These are phyloP conservation scores for Microtus montanus DNA, from an alignment of 2,113 vertebrate species.

Conservation along the genomic window DNA sequence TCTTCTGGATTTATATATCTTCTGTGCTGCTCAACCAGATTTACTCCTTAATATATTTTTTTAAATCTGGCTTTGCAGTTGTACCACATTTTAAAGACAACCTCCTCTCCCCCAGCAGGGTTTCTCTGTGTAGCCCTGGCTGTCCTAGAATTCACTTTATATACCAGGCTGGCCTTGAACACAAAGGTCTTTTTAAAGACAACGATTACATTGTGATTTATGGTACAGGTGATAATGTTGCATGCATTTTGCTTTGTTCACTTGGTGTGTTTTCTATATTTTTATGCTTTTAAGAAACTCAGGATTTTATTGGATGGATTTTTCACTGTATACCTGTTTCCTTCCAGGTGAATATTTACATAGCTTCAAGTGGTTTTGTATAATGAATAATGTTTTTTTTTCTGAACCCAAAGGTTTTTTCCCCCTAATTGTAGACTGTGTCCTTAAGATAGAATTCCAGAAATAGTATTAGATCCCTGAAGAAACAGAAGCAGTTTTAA, in stretches of 20 bases:
- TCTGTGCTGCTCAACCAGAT: background rate
- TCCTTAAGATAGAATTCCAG: constrained; percentile 65
- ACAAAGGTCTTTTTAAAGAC: background rate
- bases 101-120: background rate
- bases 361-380: constrained; percentile 58
- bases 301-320: constrained; percentile 37
- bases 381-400: constrained; percentile 67
- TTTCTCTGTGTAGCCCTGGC: background rate
- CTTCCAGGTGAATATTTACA: constrained; percentile 61
- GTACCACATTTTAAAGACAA: background rate
- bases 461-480: constrained; percentile 68
- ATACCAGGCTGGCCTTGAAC: no score
- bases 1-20: background rate
- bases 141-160: no score
- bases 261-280: constrained; percentile 44
- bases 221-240: background rate
- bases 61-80: background rate
- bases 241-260: constrained; percentile 29
- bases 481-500: constrained; percentile 65
- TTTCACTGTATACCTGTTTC: constrained; percentile 66
- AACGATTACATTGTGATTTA: background rate
- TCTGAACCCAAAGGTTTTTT: constrained; percentile 39
- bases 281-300: constrained; percentile 40
- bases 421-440: constrained; percentile 62
- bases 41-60: background rate